A percentile compares a stretch with the other conserved stretches of the same genome.
Conservation (phyloP, 2,113 vertebrate genomes). For the Lampris incognitus region DNA sequence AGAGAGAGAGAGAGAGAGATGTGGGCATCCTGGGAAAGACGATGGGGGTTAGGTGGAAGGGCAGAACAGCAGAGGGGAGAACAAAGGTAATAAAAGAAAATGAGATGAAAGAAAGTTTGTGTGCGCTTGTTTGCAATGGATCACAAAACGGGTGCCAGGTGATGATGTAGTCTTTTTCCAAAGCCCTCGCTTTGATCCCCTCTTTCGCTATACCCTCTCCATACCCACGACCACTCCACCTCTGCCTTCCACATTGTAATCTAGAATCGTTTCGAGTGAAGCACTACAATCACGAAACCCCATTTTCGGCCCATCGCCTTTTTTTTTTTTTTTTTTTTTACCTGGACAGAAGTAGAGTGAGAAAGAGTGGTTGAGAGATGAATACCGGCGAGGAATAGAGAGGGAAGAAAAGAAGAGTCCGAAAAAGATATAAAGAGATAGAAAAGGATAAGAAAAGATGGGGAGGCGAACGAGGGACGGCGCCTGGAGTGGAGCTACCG, state of each 20-base stretch:
- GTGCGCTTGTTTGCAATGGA: too few species aligned
- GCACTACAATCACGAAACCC: slow-evolving; percentile 59
- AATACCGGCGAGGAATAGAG: background rate
- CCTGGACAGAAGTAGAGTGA: slow-evolving; percentile 30
- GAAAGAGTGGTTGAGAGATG: slow-evolving; percentile 6
- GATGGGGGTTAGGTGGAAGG: too few species aligned
- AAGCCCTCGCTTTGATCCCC: slow-evolving; percentile 64
- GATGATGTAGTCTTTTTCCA: slow-evolving; percentile 77
- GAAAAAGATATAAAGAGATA: background rate
- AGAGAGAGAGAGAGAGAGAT: slow-evolving; percentile 2
- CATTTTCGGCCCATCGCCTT: slow-evolving; percentile 60
- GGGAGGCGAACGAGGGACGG: slow-evolving; percentile 24
- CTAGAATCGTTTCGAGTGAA: slow-evolving; percentile 58
- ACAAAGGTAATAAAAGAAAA: too few species aligned
- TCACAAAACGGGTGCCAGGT: slow-evolving; percentile 57
- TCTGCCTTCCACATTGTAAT: slow-evolving; percentile 62
- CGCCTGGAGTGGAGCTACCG: slow-evolving; percentile 23
- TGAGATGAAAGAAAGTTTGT: too few species aligned
- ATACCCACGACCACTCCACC: slow-evolving; percentile 53
- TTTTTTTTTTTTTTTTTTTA: slow-evolving; percentile 61
- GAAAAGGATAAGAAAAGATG: background rate
- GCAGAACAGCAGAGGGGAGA: too few species aligned
- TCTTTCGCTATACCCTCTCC: slow-evolving; percentile 52
- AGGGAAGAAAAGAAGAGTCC: background rate
- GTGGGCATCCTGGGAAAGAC: background rate